These are phyloP conservation scores for Dasyurus viverrinus DNA, from an alignment of 2,113 vertebrate genomes.

Conservation along the genomic window DNA sequence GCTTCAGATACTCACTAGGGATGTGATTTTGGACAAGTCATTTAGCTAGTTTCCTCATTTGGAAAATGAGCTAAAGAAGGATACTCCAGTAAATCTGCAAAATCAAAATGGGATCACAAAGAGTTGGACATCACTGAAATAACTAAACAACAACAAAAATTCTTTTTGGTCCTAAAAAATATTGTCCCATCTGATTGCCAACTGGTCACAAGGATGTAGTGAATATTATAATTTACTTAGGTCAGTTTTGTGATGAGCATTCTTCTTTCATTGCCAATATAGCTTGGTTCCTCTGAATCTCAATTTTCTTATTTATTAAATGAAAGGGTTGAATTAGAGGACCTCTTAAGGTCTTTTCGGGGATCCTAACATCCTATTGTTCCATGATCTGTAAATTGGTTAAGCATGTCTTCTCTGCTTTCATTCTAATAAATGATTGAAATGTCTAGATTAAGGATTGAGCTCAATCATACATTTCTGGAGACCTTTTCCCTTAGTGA, in stretches of 20 bases:
- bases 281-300: neutral
- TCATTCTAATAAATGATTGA: constrained; percentile 19
- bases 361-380: neutral
- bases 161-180: neutral
- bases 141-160: neutral
- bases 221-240: neutral
- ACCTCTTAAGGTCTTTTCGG: neutral
- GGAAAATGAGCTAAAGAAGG: neutral
- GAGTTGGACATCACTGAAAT: neutral
- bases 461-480: neutral
- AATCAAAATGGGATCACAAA: too few relatives aligned
- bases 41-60: neutral
- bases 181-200: neutral
- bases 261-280: neutral
- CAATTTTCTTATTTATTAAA: neutral
- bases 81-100: neutral
- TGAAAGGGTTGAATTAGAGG: neutral
- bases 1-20: neutral
- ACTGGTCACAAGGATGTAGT: neutral
- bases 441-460: constrained; percentile 26
- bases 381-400: neutral
- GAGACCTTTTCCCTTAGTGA: neutral
- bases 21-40: neutral
- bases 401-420: constrained; percentile 23
- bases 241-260: neutral